Conservation (phyloP, 2,888 invertebrate species). For the Tipula helvola region DNA sequence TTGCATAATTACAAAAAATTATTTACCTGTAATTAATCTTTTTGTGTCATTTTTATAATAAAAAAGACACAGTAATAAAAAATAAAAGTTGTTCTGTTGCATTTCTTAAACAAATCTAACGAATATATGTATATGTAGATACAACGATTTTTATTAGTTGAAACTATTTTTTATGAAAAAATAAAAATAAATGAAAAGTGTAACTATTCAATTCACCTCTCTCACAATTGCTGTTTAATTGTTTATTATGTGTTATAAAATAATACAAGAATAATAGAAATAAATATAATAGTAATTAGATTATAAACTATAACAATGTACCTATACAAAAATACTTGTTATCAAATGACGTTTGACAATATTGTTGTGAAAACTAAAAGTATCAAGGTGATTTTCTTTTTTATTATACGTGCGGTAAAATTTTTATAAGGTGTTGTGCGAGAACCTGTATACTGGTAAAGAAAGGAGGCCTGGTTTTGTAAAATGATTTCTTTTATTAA, state of each 20-base stretch:
- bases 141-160: neutral
- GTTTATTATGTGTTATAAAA: neutral
- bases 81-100: neutral
- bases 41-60: neutral
- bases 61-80: neutral
- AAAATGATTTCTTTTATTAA: neutral
- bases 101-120: neutral
- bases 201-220: neutral
- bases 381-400: neutral
- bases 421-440: neutral
- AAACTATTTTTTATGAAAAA: neutral
- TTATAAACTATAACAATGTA: neutral
- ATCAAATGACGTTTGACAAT: neutral
- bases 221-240: neutral
- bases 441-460: neutral
- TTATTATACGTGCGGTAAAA: neutral
- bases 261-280: no score
- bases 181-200: neutral
- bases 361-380: neutral
- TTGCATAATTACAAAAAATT: neutral
- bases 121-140: neutral
- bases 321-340: neutral
- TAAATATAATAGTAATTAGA: neutral
- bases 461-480: neutral
- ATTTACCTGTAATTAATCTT: conserved; percentile 4